A percentile compares a stretch with the other conserved stretches of the same genome.
Conservation (phyloP, 30 jellyfish, hydroid and myxozoan species). For the Kudoa iwatai region DNA sequence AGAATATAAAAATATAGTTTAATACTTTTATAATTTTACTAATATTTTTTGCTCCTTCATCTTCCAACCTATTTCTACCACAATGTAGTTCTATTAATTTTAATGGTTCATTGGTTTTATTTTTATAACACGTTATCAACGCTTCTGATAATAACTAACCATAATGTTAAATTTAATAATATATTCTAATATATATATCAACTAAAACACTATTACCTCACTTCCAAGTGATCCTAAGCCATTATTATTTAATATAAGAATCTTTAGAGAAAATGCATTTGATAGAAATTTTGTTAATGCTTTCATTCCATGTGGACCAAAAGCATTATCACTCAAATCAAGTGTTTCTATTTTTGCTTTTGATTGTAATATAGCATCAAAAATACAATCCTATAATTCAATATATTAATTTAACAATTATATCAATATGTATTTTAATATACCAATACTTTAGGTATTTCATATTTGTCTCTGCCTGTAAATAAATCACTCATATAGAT, state of each 20-base stretch:
- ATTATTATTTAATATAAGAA: conserved; percentile 21
- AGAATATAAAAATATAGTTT: not conserved
- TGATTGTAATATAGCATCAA: conserved; percentile 24
- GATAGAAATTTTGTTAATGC: conserved; percentile 26
- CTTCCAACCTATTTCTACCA: conserved; percentile 65
- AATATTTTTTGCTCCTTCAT: conserved; percentile 55
- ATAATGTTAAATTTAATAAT: not conserved
- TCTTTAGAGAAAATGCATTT: conserved; percentile 13
- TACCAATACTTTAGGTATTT: no score
- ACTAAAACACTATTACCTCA: conserved; percentile 11
- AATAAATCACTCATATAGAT: no score
- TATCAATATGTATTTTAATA: no score
- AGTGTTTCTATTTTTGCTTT: conserved; percentile 27
- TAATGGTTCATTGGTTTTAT: conserved; percentile 15
- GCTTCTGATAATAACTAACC: conserved; percentile 38
- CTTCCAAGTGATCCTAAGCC: conserved; percentile 86
- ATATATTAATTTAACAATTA: no score
- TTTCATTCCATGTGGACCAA: conserved; percentile 84
- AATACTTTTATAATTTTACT: conserved; percentile 18
- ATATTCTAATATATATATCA: not conserved
- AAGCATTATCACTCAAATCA: conserved; percentile 67
- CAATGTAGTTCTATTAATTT: conserved; percentile 29
- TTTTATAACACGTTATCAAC: conserved; percentile 16
- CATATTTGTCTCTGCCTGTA: no score
- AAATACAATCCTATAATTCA: conserved; percentile 15